Conservation (phyloP, 2,888 invertebrate genomes). For the Hypena proboscidalis region DNA sequence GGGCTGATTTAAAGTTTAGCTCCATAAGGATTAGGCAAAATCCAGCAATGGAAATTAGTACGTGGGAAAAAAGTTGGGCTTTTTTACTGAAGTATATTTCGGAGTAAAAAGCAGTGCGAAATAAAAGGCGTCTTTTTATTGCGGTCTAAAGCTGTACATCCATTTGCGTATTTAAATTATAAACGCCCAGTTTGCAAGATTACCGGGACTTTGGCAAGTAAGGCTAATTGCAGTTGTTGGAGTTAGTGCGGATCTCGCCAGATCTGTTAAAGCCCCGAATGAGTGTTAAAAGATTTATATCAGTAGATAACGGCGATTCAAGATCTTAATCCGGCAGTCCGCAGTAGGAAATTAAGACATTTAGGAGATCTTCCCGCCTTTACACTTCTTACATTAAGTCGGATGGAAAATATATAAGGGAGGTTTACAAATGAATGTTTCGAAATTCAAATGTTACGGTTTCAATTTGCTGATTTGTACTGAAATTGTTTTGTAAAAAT, state of each 20-base stretch:
- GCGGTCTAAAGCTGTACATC: constrained; percentile 28
- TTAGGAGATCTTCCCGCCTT: constrained; percentile 48
- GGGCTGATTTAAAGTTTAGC: constrained; percentile 12
- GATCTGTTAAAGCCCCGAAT: constrained; percentile 72
- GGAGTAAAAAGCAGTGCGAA: constrained; percentile 8
- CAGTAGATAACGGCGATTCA: constrained; percentile 62
- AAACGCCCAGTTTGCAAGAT: constrained; percentile 72
- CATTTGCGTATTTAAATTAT: constrained; percentile 60
- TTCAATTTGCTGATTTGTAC: too few species aligned
- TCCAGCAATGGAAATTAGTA: constrained; percentile 6
- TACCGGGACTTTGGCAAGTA: constrained; percentile 65
- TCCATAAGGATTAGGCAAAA: constrained; percentile 11
- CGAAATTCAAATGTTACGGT: too few species aligned
- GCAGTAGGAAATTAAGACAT: constrained; percentile 76
- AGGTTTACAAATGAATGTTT: too few species aligned
- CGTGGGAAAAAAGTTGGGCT: neutral
- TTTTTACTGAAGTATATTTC: too few species aligned
- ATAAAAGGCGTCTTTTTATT: constrained; percentile 16
- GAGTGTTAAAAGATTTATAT: constrained; percentile 84
- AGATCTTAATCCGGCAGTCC: constrained; percentile 56
- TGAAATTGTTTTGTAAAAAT: too few species aligned
- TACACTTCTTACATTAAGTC: constrained; percentile 25
- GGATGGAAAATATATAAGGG: constrained; percentile 23
- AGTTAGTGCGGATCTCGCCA: constrained; percentile 67
- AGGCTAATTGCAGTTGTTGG: constrained; percentile 81